Evolutionary conservation across 2,113 vertebrate species (phyloP).

Genomic region (Eurystomus gularis): DNA sequence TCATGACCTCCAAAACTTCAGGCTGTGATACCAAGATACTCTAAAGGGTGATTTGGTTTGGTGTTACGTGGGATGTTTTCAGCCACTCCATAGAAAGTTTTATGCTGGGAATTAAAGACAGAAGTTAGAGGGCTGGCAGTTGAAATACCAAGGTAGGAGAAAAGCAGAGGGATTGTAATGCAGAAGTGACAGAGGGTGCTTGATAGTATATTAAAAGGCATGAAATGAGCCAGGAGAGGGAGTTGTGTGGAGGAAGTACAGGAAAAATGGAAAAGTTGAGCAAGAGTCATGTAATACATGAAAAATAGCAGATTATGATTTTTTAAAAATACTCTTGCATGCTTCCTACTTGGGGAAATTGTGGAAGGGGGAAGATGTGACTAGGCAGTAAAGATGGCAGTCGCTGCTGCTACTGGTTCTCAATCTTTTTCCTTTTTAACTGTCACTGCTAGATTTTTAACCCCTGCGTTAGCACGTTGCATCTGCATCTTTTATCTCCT

Average conservation of each 20-base stretch:
- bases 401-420: background rate
- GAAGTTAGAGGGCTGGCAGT: background rate
- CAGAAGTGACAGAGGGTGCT: background rate
- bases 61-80: background rate
- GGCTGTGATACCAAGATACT: background rate
- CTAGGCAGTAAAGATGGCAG: background rate
- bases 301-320: background rate
- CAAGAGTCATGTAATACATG: background rate
- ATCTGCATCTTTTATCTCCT: background rate
- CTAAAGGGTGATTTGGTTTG: background rate
- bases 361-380: background rate
- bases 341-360: background rate
- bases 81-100: background rate
- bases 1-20: background rate
- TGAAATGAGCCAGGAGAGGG: background rate
- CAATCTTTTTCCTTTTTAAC: background rate
- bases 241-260: background rate
- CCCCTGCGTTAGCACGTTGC: background rate
- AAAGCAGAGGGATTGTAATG: background rate
- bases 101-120: background rate
- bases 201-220: background rate
- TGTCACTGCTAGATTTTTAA: background rate
- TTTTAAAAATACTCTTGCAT: background rate
- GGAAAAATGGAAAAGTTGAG: background rate
- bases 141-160: background rate